phyloP scores from a whole-genome alignment of 1,140 invertebrate species.

The Bombus consobrinus region DNA sequence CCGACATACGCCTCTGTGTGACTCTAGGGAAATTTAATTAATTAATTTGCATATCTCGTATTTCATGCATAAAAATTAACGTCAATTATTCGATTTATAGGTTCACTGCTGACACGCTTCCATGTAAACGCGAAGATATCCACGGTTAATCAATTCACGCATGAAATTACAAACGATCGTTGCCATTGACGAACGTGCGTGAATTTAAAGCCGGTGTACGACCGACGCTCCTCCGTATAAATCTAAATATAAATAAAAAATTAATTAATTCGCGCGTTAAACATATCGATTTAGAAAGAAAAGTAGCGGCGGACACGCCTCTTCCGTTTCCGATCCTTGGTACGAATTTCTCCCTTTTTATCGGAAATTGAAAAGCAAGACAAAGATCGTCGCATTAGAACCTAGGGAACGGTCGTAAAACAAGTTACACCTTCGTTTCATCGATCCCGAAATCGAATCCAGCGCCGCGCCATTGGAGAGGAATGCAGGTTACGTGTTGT shows the following conservation, averaged over 20 bases:
- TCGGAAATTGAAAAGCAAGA: too few relatives aligned
- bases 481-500: conserved; percentile 16
- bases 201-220: background rate
- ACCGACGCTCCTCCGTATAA: background rate
- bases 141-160: background rate
- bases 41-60: background rate
- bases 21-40: background rate
- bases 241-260: background rate
- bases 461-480: background rate
- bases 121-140: background rate
- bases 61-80: too few relatives aligned
- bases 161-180: background rate
- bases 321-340: too few relatives aligned
- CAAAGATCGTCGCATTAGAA: too few relatives aligned
- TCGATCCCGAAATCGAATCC: conserved; percentile 14
- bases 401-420: background rate
- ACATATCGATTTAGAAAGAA: too few relatives aligned
- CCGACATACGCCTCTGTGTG: too few relatives aligned
- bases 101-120: too few relatives aligned
- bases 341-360: too few relatives aligned
- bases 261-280: background rate
- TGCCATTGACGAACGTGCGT: background rate
- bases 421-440: background rate
- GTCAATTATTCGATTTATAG: background rate
- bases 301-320: too few relatives aligned